phyloP scores from a whole-genome alignment of 2,888 invertebrate genomes.

The Mesochorus sp. region DNA sequence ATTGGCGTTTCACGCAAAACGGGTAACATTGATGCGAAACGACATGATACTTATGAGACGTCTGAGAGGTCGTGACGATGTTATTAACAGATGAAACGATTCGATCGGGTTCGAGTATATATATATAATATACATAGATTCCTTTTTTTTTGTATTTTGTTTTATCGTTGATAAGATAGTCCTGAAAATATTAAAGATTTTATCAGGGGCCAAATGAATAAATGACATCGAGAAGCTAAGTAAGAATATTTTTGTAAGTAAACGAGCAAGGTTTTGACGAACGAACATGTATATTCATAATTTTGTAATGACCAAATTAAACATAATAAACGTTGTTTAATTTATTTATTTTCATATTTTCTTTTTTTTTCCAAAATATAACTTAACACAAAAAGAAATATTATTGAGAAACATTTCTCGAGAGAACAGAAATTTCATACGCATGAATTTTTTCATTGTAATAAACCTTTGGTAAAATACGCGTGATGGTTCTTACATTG shows the following conservation, averaged over 20 bases:
- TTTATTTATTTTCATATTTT: slow-evolving; percentile 36
- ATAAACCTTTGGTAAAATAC: slow-evolving; percentile 77
- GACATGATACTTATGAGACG: slow-evolving; percentile 82
- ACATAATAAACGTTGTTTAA: not conserved
- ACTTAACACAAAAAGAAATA: slow-evolving; percentile 70
- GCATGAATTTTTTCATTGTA: slow-evolving; percentile 69
- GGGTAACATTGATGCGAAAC: slow-evolving; percentile 82
- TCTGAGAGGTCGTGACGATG: slow-evolving; percentile 80
- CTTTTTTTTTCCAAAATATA: no score
- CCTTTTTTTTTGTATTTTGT: not conserved
- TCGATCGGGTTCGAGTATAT: not conserved
- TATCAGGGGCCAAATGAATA: no score
- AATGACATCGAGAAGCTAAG: no score
- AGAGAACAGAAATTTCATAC: slow-evolving; percentile 53
- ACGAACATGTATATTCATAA: not conserved
- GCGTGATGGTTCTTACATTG: slow-evolving; percentile 59
- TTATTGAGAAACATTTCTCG: slow-evolving; percentile 69
- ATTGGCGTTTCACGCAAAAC: slow-evolving; percentile 81
- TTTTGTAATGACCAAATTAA: not conserved
- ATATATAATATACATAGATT: not conserved
- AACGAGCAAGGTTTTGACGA: not conserved
- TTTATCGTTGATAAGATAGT: not conserved
- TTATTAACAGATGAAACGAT: slow-evolving; percentile 71
- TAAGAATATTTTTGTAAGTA: not conserved
- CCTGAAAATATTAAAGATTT: no score